Evolutionary conservation across 1,140 invertebrate genomes (phyloP).

Genomic region (Venustaconcha ellipsiformis): DNA sequence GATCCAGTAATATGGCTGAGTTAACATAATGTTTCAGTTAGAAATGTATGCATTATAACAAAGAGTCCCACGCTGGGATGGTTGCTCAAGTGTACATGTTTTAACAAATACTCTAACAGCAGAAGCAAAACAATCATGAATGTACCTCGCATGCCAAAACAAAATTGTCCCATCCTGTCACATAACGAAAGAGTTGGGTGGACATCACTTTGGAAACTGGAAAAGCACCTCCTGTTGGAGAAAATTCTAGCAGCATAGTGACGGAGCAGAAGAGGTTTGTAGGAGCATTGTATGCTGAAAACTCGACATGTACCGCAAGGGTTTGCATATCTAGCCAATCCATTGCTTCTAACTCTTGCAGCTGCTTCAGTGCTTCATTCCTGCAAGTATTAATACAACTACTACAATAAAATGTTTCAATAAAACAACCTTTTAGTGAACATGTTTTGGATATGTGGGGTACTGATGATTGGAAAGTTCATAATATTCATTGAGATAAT

Average conservation of each 20-base stretch:
- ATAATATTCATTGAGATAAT: not conserved
- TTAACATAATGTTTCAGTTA: too few relatives aligned
- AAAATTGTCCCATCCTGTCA: slow-evolving; percentile 56
- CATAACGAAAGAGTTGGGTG: slow-evolving; percentile 61
- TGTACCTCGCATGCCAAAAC: slow-evolving; percentile 63
- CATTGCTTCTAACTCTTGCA: slow-evolving; percentile 37
- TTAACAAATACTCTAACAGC: too few relatives aligned
- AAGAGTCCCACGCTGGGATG: too few relatives aligned
- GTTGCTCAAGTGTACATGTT: too few relatives aligned
- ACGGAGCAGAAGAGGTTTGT: slow-evolving; percentile 63
- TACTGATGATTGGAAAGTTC: not conserved
- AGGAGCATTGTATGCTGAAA: slow-evolving; percentile 60
- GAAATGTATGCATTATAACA: too few relatives aligned
- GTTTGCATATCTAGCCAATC: slow-evolving; percentile 58
- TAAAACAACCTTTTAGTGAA: not conserved
- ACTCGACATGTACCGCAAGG: slow-evolving; percentile 56
- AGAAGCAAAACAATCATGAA: not conserved
- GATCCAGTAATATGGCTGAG: too few relatives aligned
- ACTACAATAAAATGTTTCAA: not conserved
- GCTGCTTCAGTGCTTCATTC: slow-evolving; percentile 30
- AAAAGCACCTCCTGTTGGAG: slow-evolving; percentile 50
- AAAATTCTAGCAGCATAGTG: slow-evolving; percentile 51
- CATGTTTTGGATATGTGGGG: not conserved
- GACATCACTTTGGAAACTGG: slow-evolving; percentile 47
- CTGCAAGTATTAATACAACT: slow-evolving; percentile 22